A percentile compares a stretch with the other conserved stretches of the same genome.
Conservation (phyloP, 2,888 invertebrate genomes). For the Noctua janthina region DNA sequence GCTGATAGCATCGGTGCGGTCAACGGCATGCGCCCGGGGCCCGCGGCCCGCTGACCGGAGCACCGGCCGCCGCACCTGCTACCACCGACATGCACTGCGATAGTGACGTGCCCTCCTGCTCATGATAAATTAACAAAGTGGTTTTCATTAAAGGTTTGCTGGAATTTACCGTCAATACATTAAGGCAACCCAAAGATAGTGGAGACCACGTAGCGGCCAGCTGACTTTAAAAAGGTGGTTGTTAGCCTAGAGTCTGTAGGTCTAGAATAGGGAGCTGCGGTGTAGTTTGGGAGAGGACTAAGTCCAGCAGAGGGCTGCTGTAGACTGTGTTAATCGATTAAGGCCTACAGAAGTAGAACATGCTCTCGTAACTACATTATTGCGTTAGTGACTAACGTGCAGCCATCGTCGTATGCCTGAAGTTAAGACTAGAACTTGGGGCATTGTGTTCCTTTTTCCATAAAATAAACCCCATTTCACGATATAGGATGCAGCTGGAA, state of each 20-base stretch:
- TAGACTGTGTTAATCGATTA: background rate
- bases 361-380: background rate
- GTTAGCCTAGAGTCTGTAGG: background rate
- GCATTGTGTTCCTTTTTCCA: background rate
- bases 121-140: background rate
- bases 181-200: background rate
- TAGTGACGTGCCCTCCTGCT: constrained; percentile 48
- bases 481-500: background rate
- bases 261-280: background rate
- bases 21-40: constrained; percentile 58
- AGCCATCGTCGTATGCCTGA: background rate
- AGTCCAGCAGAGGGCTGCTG: background rate
- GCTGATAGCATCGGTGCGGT: constrained; percentile 70
- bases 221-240: background rate
- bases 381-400: background rate
- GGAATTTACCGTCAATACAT: background rate
- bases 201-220: background rate
- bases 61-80: constrained; percentile 43
- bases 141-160: constrained; percentile 7
- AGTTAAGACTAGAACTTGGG: too few species aligned
- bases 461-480: background rate
- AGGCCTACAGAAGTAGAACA: background rate
- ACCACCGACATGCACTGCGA: constrained; percentile 30
- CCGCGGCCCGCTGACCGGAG: constrained; percentile 52
- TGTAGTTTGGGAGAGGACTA: background rate